These are phyloP conservation scores for Cheilinus undulatus DNA, from an alignment of 2,113 vertebrate genomes.

Conservation along the genomic window DNA sequence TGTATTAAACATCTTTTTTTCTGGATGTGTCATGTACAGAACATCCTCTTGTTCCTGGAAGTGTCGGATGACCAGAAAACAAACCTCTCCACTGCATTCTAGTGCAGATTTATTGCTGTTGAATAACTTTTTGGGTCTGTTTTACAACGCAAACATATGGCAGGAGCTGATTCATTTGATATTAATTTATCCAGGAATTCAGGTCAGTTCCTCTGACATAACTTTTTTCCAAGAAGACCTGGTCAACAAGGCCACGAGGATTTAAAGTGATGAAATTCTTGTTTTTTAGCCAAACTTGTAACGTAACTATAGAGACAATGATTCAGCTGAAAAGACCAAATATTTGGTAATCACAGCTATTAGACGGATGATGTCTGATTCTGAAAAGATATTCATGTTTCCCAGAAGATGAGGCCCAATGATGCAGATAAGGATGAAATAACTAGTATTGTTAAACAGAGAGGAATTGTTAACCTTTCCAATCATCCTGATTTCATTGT, in stretches of 20 bases:
- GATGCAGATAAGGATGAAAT: too few species aligned
- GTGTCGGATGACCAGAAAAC: neutral
- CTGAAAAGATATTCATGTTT: neutral
- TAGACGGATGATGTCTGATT: neutral
- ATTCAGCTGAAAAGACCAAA: neutral
- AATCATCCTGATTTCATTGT: too few species aligned
- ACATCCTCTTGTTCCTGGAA: slow-evolving; percentile 29
- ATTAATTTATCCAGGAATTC: neutral
- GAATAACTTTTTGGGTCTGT: neutral
- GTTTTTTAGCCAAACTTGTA: neutral
- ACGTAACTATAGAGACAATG: neutral
- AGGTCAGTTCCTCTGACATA: slow-evolving; percentile 1
- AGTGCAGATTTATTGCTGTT: neutral
- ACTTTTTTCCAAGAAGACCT: neutral
- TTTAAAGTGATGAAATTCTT: neutral
- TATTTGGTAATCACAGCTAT: neutral
- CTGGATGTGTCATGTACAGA: slow-evolving; percentile 37
- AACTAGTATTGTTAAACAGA: too few species aligned
- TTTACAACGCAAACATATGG: neutral
- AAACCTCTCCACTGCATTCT: slow-evolving; percentile 10
- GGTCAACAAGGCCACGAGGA: neutral
- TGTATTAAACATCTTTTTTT: slow-evolving; percentile 9
- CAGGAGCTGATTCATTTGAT: slow-evolving; percentile 1
- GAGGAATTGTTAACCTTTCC: too few species aligned
- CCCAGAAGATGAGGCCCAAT: neutral